Percentiles rank a stretch among this genome's conserved stretches.
phyloP scores from a whole-genome alignment of 2,113 vertebrate genomes.

The Ondatra zibethicus region DNA sequence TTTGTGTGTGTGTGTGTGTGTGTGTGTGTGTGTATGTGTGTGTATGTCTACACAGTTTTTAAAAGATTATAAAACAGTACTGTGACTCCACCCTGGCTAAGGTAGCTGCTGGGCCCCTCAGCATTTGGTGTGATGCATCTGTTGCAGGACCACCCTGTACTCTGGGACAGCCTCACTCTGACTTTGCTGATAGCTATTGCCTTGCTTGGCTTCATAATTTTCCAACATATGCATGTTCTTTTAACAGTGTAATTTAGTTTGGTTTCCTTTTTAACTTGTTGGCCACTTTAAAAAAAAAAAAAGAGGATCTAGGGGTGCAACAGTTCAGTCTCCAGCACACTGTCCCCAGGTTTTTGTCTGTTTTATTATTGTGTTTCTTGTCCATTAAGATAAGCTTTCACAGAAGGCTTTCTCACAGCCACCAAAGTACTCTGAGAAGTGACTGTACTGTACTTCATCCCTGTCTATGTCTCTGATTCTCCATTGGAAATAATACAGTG shows the following conservation, averaged over 20 bases:
- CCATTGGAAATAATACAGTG: background rate
- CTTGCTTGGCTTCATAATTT: conserved; percentile 1
- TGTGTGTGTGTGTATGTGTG: too few species aligned
- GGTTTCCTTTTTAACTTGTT: background rate
- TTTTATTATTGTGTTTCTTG: background rate
- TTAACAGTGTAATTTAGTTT: background rate
- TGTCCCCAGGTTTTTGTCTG: background rate
- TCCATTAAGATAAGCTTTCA: background rate
- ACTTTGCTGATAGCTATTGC: background rate
- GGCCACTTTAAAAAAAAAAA: background rate
- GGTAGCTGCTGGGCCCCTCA: background rate
- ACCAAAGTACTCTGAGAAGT: background rate
- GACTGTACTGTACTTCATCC: background rate
- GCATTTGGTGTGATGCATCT: background rate
- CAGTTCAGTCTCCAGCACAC: background rate
- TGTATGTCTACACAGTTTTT: background rate
- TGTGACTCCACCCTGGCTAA: background rate
- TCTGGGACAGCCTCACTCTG: background rate
- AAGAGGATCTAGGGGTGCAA: background rate
- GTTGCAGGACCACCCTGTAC: background rate
- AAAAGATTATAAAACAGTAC: background rate
- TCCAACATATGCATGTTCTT: background rate
- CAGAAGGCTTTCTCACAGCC: background rate
- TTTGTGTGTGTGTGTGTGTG: background rate
- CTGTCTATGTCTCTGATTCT: background rate